phyloP scores from a whole-genome alignment of 2,113 vertebrate genomes.

The Tachycineta bicolor region DNA sequence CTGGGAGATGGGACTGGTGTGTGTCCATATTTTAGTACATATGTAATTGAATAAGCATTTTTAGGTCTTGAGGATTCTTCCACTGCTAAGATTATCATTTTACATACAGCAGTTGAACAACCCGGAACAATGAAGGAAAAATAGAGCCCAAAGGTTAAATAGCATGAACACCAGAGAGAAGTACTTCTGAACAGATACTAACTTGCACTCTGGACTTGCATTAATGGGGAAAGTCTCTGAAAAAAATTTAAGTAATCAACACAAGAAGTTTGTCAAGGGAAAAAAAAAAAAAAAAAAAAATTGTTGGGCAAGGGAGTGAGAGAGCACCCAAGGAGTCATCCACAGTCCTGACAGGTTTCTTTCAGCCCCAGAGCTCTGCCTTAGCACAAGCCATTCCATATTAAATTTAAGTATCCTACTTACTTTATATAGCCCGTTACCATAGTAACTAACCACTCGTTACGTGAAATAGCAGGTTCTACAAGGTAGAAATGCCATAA shows the following conservation, averaged over 20 bases:
- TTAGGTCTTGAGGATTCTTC: not conserved
- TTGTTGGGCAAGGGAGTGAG: fast-evolving
- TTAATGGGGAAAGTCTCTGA: not conserved
- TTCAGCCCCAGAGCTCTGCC: not conserved
- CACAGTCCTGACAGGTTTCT: not conserved
- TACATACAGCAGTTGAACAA: not conserved
- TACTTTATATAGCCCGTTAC: slow-evolving; percentile 5
- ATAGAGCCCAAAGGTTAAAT: not conserved
- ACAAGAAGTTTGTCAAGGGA: not conserved
- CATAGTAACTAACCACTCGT: not conserved
- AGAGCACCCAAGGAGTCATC: not conserved
- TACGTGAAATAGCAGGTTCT: not conserved
- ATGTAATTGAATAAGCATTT: not conserved
- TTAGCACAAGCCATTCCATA: not conserved
- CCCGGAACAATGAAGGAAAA: not conserved
- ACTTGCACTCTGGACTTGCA: not conserved
- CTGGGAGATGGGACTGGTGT: fast-evolving
- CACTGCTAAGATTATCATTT: not conserved
- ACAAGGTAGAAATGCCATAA: not conserved
- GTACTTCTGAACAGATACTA: not conserved
- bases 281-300: not conserved
- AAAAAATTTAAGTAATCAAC: not conserved
- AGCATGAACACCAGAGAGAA: not conserved
- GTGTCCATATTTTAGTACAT: not conserved
- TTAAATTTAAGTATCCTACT: slow-evolving; percentile 6